Conservation (phyloP, 2,113 vertebrate genomes). For the Grantiella picta region DNA sequence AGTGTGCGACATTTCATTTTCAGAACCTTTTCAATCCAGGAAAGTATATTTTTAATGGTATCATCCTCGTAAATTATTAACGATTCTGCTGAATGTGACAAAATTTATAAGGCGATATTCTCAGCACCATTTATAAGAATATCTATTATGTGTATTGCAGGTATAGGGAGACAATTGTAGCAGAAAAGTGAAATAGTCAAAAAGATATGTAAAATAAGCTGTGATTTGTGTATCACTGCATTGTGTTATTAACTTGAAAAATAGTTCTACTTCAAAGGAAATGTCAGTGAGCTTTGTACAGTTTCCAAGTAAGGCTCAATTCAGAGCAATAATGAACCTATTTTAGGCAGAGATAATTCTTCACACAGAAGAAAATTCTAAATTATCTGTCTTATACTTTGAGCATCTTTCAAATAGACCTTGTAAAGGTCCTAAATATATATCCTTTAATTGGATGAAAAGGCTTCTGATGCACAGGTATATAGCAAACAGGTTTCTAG, state of each 20-base stretch:
- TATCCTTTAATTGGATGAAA: background rate
- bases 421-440: background rate
- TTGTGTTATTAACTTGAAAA: conserved; percentile 15
- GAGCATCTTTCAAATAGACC: background rate
- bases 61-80: conserved; percentile 36
- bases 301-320: background rate
- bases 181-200: background rate
- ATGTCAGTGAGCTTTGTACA: background rate
- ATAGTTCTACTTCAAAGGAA: background rate
- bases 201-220: background rate
- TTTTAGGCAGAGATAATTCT: background rate
- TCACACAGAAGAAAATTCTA: background rate
- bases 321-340: background rate
- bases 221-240: background rate
- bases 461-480: background rate
- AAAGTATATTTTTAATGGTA: conserved; percentile 34
- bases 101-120: conserved; percentile 24
- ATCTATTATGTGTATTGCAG: background rate
- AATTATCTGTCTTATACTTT: background rate
- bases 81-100: conserved; percentile 38
- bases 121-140: conserved; percentile 34
- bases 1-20: conserved; percentile 15
- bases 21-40: conserved; percentile 1
- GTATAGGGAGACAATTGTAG: background rate
- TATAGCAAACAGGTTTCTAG: background rate